Evolutionary conservation across 2,113 vertebrate species (phyloP), one percentile per base, ranked within the genome.

Genomic region (Epinephelus cyanopodus): DNA sequence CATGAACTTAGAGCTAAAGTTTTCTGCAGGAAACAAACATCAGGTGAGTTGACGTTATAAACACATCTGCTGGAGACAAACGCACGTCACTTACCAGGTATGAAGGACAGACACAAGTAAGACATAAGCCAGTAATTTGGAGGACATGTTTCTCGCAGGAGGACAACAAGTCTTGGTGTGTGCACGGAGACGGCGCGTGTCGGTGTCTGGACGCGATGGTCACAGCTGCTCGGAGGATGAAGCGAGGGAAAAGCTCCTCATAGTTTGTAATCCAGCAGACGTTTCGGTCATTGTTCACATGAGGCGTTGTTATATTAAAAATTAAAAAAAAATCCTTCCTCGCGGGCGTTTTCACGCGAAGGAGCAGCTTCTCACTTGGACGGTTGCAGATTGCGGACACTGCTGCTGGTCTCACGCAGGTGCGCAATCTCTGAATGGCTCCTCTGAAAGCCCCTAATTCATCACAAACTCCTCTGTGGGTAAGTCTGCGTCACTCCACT

Each of bases 51-150:
- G 4, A 33, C 54, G 2, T 53, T 6, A 17, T 29, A 14, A 45
- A 45, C 47, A 53, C 5, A 3, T 48, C 13, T 7, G 33, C 33
- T 45, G 29, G 1, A 48, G 50, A 58, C 11, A 6, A 45, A 74
- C 61, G 45, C 1, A 17, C 56, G 33, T 47, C 54, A 96, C 98
- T 97, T 93, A 99, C 98, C 97, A 94, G 39, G 95, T 95, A 61
- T 95, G 92, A 50, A 97, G 96, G 70, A 95, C 95, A 0, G 96
- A 96, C 79, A 98, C 93, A 47, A 99, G 95, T 77, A 96, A 94
- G 82, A 97, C 89, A 74, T 92, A 84, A 53, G 94, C 87, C 90
- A 97, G 85, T 50, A 96, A 93, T 92, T 88, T 96, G 85, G 94
- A 79, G 79, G 96, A 93, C 97, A 98, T 99, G 93, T 92, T 95